Base-by-base conservation (phyloP, 2,113 vertebrate genomes). In the western clawed frog (Xenopus tropicalis) region DNA sequence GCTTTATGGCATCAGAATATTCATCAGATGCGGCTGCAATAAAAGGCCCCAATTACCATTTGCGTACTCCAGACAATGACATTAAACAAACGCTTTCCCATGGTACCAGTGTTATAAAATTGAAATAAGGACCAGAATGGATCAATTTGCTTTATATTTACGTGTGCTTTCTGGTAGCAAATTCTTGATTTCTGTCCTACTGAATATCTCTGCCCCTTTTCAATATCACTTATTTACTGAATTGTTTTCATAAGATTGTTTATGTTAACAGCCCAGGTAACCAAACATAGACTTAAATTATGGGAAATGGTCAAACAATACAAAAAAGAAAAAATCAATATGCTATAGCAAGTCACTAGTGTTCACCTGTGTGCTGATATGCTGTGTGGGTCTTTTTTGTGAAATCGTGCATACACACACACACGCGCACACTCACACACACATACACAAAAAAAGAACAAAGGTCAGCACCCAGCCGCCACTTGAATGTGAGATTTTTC, bases 391-490 rank as follows among this genome's bases (percentile, higher is more conserved):
- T 94, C 91, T 91, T 92, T 91, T 91, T 92, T 84, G 82, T 71
- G 25, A 59, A 66, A 20, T 77, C 89, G 90, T 95, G 94, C 96
- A 92, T 93, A 94, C 93, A 54, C 19, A 54, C 17, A 54, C 19
- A 54, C 96, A 95, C 96, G 98, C 96, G 97, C 93, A 97, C 93
- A 89, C 91, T 93, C 91, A 98, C 96, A 97, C 43, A 66, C 65
- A 66, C n/a, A 73, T 22, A 73, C 21, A 74, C 23, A 98, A 99
- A 94, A 94, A 88, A 83, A 90, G 94, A 95, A 95, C 94, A 95
- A 96, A 96, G 97, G 97, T 99, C 96, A 98, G 95, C 93, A 94
- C 96, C 96, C 95, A 96, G 95, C 92, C 93, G 93, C 95, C 96
- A 99, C 97, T 97, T 98, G 96, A 98, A 97, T 95, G 93, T 89